Evolutionary conservation across 2,888 invertebrate species (phyloP).

Genomic region (Stenchaetothrips biformis): DNA sequence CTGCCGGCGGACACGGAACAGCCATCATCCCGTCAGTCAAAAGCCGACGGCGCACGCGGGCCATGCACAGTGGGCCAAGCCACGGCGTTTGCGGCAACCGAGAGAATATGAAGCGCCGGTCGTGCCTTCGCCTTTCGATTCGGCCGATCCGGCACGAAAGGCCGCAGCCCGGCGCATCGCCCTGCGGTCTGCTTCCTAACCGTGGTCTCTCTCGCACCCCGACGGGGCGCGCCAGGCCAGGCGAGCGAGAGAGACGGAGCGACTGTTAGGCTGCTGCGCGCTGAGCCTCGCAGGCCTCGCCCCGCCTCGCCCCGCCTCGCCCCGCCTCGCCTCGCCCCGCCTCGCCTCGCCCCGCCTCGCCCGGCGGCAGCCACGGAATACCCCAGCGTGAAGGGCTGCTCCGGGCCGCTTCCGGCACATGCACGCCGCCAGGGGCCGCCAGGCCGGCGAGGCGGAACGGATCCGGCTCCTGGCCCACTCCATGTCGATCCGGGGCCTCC

Average conservation of each 20-base stretch:
- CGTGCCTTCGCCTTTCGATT: too few species aligned
- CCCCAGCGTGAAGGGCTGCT: neutral
- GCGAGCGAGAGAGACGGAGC: too few species aligned
- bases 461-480: neutral
- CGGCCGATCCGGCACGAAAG: too few species aligned
- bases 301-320: neutral
- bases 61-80: neutral
- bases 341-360: neutral
- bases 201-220: too few species aligned
- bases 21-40: neutral
- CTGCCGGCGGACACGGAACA: neutral
- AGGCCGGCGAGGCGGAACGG: neutral
- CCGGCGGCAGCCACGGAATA: neutral
- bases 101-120: too few species aligned
- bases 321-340: neutral
- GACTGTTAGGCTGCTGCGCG: too few species aligned
- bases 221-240: too few species aligned
- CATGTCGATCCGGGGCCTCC: neutral
- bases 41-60: neutral
- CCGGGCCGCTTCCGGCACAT: neutral
- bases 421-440: neutral
- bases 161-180: too few species aligned
- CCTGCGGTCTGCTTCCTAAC: too few species aligned
- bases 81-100: too few species aligned
- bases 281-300: too few species aligned